Evolutionary conservation across 2,797 vertebrate species (phyloP).

Genomic region (Xenopus petersii): DNA sequence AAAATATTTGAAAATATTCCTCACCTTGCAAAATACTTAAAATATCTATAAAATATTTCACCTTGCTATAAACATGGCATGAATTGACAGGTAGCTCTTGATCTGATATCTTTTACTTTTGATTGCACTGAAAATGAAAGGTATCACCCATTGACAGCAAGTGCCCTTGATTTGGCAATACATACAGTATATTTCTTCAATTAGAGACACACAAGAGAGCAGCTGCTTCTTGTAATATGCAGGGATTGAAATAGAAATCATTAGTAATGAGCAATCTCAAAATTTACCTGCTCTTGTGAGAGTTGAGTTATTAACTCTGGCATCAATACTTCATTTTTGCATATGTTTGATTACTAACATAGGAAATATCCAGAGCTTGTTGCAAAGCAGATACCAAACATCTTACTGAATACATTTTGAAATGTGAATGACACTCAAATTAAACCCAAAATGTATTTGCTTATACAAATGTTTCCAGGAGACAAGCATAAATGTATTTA

Average conservation of each 20-base stretch:
- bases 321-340: conserved; percentile 30
- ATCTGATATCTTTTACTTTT: conserved; percentile 37
- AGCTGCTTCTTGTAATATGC: conserved; percentile 46
- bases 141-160: conserved; percentile 43
- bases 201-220: conserved; percentile 41
- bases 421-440: neutral
- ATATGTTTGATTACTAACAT: conserved; percentile 32
- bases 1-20: neutral
- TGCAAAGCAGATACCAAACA: neutral
- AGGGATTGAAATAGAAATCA: conserved; percentile 51
- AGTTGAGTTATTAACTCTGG: conserved; percentile 45
- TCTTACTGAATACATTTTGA: conserved; percentile 11
- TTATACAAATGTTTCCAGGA: too few relatives aligned
- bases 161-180: conserved; percentile 46
- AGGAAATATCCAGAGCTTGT: conserved; percentile 11
- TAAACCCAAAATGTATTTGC: neutral
- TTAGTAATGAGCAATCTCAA: conserved; percentile 42
- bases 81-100: conserved; percentile 29
- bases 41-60: conserved; percentile 37
- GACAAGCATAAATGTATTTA: too few relatives aligned
- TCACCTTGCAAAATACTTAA: conserved; percentile 7
- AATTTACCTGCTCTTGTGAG: conserved; percentile 43
- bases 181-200: conserved; percentile 39
- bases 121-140: conserved; percentile 50
- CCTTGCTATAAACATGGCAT: conserved; percentile 34